Evolutionary conservation across 2,797 vertebrate genomes (phyloP), one percentile per base, ranked within the genome.

Genomic region (Eulemur rubriventer): DNA sequence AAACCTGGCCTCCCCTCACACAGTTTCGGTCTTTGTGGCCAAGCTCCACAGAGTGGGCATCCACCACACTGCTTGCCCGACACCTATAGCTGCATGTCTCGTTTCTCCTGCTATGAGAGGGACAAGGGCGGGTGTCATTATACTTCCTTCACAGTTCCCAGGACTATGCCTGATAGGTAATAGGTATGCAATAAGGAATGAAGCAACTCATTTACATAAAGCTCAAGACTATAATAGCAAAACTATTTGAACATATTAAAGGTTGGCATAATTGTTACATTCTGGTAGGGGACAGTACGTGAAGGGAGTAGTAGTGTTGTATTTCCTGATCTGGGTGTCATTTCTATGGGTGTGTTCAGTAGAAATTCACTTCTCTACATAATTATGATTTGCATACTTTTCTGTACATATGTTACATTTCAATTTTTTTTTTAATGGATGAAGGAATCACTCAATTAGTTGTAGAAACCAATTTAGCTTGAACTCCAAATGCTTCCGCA

Each of bases 171-270:
- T 93, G 26, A 4, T 57, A 75, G 69, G 16, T 20, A 70, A 38
- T 6, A 88, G 18, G 35, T 46, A 43, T 57, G 70, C 52, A 59
- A 10, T 24, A 41, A 82, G 92, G 69, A 95, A 76, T 52, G 46
- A 94, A 80, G 38, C 16, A 75, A 57, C 43, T 28, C 38, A 22
- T 35, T 89, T 35, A 84, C 35, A 89, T 38, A 69, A 92, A 76
- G 57, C 55, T 91, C 24, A 86, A 94, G 96, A 89, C 57, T 59
- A 59, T 26, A 59, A 24, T 24, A 1, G 38, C 1, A 46, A 94
- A 89, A 84, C 61, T 85, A 86, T 90, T 73, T 84, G 72, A 95
- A 35, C 7, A 8, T 59, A 30, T 85, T 94, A 52, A 93, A 87
- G 52, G 12, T 89, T 20, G 33, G 12, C 52, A 76, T 28, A 84